Conservation (phyloP, 2,888 invertebrate species). For the Leptarthrus brevirostris region DNA sequence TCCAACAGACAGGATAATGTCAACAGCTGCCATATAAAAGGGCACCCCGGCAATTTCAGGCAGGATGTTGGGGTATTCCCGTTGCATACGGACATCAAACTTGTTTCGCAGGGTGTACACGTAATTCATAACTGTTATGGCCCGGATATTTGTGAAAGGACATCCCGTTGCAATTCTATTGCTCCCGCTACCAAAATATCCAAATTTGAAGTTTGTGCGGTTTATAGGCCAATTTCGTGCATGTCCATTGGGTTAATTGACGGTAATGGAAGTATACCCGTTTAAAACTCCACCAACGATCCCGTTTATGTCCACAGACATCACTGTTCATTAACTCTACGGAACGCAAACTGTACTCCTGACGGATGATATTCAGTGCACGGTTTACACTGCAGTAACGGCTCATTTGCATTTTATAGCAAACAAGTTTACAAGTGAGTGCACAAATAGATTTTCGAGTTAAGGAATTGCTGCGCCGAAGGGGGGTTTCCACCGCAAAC, state of each 20-base stretch:
- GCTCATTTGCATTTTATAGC: constrained; percentile 18
- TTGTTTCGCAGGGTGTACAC: constrained; percentile 11
- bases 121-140: constrained; percentile 15
- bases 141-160: constrained; percentile 1
- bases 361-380: neutral
- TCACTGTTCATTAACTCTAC: constrained; percentile 16
- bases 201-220: neutral
- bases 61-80: neutral
- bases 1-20: constrained; percentile 51
- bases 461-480: neutral
- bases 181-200: neutral
- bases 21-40: constrained; percentile 50
- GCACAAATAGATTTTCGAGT: constrained; percentile 17
- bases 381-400: neutral
- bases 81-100: neutral
- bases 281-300: constrained; percentile 1
- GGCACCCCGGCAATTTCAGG: neutral
- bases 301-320: neutral
- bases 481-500: neutral
- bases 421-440: constrained; percentile 17
- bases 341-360: neutral
- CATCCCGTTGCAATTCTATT: neutral
- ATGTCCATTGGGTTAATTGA: neutral
- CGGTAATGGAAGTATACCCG: neutral
- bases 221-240: neutral